Evolutionary conservation across 92 coral and sea anemone species (phyloP), one percentile per base, ranked within the genome.

Genomic region (Bergia sp.): DNA sequence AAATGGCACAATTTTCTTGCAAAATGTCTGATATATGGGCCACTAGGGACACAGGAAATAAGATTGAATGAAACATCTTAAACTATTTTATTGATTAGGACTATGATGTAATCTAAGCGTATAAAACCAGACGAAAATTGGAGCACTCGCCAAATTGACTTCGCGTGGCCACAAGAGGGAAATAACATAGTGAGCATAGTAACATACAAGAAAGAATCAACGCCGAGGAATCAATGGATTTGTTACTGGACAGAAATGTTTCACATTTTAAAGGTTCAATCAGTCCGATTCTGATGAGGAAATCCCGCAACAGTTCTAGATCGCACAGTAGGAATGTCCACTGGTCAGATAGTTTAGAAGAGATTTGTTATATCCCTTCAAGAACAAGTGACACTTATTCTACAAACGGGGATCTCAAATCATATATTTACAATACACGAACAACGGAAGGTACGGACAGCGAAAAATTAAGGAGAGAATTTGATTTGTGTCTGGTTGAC

Each of bases 281-380:
- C 42, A 71, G 79, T 23, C 77, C 87, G 6, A 71, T 71, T 44
- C 16, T 84, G 44, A 37, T 53, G 66, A 71, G 87, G 50, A 71
- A 44, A 20, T 74, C 38, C 11, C 41, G 45, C 3, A n/a, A 13
- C 29, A 42, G 65, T 69, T 65, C 87, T 6, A 84, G 50, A 21
- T 37, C 7, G 12, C 41, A 37, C 6, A 84, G 57, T 37, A 84
- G 71, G 42, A 84, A 18, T 15, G 87, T 84, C 37, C 87, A 69
- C 47, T 84, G 87, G 87, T 74, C 87, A 0, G 87, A 84, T 23
- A 84, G 78, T 20, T 72, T 84, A 2, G 87, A 84, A 13, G 12
- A 84, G 5, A 47, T 84, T 43, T 84, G 87, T 5, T 84, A 84
- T 9, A 84, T 84, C 67, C 87, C 87, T 13, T 84, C 87, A 71